Percentiles rank a stretch among this genome's conserved stretches.
Evolutionary conservation across 2,797 vertebrate genomes (phyloP).

Genomic region (Typhlichthys eigenmanni): DNA sequence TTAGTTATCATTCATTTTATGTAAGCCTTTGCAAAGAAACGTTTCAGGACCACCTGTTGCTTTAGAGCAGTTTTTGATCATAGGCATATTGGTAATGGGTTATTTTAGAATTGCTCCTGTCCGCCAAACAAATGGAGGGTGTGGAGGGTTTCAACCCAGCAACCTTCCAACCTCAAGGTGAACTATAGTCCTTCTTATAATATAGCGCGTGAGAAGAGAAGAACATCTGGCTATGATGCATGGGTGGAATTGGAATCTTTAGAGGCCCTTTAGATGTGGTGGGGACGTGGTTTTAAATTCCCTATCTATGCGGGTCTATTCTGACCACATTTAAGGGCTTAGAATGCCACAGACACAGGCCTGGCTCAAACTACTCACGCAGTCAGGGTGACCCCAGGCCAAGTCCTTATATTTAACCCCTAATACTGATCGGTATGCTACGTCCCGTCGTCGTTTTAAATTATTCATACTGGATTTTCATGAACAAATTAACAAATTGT

Average conservation of each 20-base stretch:
- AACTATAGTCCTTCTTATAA: not conserved
- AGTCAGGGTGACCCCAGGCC: not conserved
- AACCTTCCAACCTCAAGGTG: too few species aligned
- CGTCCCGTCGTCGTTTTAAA: conserved; percentile 11
- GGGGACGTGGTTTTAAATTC: conserved; percentile 35
- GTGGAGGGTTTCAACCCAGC: too few species aligned
- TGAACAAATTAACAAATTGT: not conserved
- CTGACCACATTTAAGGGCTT: conserved; percentile 41
- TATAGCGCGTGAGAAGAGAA: conserved; percentile 27
- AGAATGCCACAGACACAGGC: conserved; percentile 43
- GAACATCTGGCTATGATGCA: conserved; percentile 46
- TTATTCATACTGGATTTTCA: conserved; percentile 17
- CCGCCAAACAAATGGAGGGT: too few species aligned
- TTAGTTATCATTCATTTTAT: too few species aligned
- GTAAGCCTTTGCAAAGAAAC: too few species aligned
- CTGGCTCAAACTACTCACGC: conserved; percentile 14
- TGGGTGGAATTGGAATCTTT: conserved; percentile 45
- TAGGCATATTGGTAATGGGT: too few species aligned
- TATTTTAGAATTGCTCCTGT: too few species aligned
- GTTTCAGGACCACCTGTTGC: too few species aligned
- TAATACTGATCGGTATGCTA: not conserved
- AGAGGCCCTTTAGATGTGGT: conserved; percentile 54
- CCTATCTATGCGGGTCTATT: conserved; percentile 50
- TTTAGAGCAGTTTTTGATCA: too few species aligned
- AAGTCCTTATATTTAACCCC: conserved; percentile 23